These are phyloP conservation scores for Petrocephalus schoutedeni DNA, from an alignment of 2,797 vertebrate genomes.

Conservation along the genomic window DNA sequence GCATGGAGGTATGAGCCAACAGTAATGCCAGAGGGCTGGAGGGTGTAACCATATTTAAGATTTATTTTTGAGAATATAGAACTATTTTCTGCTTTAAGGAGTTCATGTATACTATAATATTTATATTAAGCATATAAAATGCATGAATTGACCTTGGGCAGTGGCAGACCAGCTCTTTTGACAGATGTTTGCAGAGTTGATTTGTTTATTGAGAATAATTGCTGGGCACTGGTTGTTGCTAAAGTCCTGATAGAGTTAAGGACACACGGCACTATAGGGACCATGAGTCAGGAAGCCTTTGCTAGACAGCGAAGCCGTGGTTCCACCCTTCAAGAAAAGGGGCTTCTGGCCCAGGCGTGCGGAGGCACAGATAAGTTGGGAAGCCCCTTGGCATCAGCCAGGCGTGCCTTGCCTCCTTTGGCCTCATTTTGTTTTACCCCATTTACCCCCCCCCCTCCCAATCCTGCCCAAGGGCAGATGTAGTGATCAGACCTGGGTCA, in stretches of 20 bases:
- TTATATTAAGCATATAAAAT: neutral
- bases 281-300: neutral
- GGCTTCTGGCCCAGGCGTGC: neutral
- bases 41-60: neutral
- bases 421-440: neutral
- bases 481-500: neutral
- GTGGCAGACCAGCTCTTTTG: neutral
- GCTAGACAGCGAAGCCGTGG: neutral
- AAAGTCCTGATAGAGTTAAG: neutral
- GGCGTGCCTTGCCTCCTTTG: neutral
- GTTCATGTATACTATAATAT: neutral
- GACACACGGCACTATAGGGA: neutral
- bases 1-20: neutral
- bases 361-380: neutral
- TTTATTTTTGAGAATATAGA: neutral
- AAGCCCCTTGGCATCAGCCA: constrained; percentile 6
- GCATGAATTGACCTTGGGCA: neutral
- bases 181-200: neutral
- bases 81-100: neutral
- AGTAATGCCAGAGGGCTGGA: neutral
- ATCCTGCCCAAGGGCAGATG: neutral
- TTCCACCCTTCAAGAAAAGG: neutral
- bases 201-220: neutral
- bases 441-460: neutral
- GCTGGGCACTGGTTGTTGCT: neutral